These are phyloP conservation scores for Stratiomys singularior DNA, from an alignment of 2,888 invertebrate genomes.

Conservation along the genomic window DNA sequence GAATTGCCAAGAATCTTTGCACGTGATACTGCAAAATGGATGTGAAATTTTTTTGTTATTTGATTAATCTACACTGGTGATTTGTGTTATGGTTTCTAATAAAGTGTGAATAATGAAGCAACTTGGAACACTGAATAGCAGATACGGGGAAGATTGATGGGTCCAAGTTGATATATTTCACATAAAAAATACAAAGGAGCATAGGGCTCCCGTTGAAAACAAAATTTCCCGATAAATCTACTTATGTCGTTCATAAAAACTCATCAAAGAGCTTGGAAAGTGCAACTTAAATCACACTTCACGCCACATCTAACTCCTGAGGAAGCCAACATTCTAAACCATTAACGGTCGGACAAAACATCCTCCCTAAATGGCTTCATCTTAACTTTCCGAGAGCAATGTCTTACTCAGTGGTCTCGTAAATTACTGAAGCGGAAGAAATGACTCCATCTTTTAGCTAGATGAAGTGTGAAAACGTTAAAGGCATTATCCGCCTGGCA, in stretches of 20 bases:
- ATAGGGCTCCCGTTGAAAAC: too few relatives aligned
- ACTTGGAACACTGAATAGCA: too few relatives aligned
- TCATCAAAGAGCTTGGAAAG: too few relatives aligned
- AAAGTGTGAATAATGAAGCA: too few relatives aligned
- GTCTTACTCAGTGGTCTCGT: neutral
- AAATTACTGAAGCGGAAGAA: neutral
- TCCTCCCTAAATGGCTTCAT: neutral
- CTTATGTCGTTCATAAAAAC: too few relatives aligned
- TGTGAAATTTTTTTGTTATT: neutral
- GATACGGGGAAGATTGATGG: too few relatives aligned
- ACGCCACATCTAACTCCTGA: too few relatives aligned
- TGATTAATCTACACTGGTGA: neutral
- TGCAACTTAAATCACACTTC: too few relatives aligned
- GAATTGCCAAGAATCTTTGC: slow-evolving; percentile 89
- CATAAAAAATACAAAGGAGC: too few relatives aligned
- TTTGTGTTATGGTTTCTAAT: neutral
- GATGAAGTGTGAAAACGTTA: neutral
- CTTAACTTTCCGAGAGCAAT: neutral
- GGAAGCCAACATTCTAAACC: too few relatives aligned
- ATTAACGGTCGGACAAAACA: neutral
- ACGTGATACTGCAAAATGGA: slow-evolving; percentile 77
- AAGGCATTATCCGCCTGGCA: neutral
- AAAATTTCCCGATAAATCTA: too few relatives aligned
- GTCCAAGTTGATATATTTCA: too few relatives aligned
- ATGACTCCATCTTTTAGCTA: neutral